Evolutionary conservation across 23 tunicate genomes (phyloP).

Genomic region (Botrylloides violaceus): DNA sequence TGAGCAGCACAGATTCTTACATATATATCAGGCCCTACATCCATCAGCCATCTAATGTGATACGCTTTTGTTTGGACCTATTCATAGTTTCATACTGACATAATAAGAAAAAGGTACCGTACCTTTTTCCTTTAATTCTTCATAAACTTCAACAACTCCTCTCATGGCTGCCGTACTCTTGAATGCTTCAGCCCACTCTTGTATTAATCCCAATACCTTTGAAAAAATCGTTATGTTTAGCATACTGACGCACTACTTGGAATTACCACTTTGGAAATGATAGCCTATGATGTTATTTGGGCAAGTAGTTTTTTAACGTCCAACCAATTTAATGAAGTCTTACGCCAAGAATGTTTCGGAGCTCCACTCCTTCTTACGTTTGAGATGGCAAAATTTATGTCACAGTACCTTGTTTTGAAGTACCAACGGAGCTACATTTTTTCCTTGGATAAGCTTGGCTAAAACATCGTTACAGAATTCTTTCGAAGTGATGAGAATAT

Average conservation of each 20-base stretch:
- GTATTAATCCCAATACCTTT: conserved; percentile 53
- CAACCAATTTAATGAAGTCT: no score
- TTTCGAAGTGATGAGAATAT: conserved; percentile 40
- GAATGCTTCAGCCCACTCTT: conserved; percentile 63
- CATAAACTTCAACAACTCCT: conserved; percentile 47
- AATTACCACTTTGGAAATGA: not conserved
- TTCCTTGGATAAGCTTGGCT: conserved; percentile 44
- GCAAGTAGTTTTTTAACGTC: not conserved
- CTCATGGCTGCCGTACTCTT: conserved; percentile 35
- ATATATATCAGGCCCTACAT: no score
- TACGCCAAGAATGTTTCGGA: no score
- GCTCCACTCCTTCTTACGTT: no score
- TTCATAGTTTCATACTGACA: no score
- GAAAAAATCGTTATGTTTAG: not conserved
- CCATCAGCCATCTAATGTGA: no score
- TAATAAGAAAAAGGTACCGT: no score
- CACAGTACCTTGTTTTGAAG: conserved; percentile 46
- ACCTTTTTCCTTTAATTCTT: conserved; percentile 53
- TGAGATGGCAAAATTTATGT: not conserved
- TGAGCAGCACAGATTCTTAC: no score
- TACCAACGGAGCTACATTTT: conserved; percentile 42
- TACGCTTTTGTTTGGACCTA: no score
- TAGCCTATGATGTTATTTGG: not conserved
- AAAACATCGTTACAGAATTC: conserved; percentile 68
- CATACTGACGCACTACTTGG: no score